Base-by-base conservation (phyloP, 2,113 vertebrate species). In the Haemorhous mexicanus region DNA sequence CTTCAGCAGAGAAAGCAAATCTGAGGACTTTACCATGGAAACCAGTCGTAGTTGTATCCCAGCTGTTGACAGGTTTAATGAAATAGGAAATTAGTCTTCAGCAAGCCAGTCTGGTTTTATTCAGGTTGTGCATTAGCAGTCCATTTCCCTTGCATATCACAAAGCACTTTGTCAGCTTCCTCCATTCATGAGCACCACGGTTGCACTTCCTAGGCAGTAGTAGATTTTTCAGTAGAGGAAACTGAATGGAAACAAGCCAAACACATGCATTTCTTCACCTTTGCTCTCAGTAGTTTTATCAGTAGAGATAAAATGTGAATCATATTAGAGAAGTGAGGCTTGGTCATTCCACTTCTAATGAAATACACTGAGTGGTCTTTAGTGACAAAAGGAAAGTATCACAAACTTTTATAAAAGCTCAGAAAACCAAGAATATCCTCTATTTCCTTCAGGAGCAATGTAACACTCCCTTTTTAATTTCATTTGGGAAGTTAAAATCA, bases 131-230 rank as follows among this genome's bases (percentile, higher is more conserved):
- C 61, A 43, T 87, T 87, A 87, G 67, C 80, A 94, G 59, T 59
- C 81, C 2, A 0, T 75, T 89, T 92, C 56, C 27, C 22, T 76
- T 73, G 37, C 37, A 35, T 33, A 35, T 73, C 9, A 2, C 59
- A 69, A 87, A 62, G 67, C 46, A 13, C 27, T n/a, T 69, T 67
- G 59, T 87, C 72, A 91, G 44, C 59, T 79, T 92, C 74, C 72
- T 50, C 43, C 21, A 6, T 61, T 67, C n/a, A 11, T 0, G 0
- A 55, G n/a, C 61, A 72, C 52, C 22, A 8, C 1, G 0, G 20
- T 41, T 82, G 33, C 9, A 10, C 75, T 87, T 89, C 46, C 46
- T 43, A 67, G 75, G 43, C 0, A 2, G 35, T 2, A 50, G 78
- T 6, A 12, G 23, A 27, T 89, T 76, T 39, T 63, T 67, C 59